These are phyloP conservation scores for Cataglyphis altisquamis DNA, from an alignment of 2,888 invertebrate genomes.

Conservation along the genomic window DNA sequence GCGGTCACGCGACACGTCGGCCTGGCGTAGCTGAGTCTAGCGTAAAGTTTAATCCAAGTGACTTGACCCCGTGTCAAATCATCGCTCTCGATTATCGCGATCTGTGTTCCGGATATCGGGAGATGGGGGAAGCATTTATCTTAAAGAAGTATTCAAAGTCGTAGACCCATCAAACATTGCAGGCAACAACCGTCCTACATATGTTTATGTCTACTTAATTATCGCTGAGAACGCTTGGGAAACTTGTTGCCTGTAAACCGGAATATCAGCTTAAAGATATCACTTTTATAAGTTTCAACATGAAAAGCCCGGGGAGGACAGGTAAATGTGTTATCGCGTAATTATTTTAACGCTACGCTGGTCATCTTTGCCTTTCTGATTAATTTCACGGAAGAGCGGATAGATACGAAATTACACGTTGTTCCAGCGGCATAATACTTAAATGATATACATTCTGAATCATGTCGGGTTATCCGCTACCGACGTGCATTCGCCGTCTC, in stretches of 20 bases:
- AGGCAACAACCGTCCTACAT: background rate
- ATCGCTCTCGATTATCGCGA: conserved; percentile 73
- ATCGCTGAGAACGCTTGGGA: background rate
- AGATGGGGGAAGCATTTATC: background rate
- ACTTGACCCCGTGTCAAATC: conserved; percentile 69
- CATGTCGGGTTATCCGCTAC: conserved; percentile 52
- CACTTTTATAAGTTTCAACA: conserved; percentile 39
- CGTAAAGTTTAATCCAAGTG: conserved; percentile 56
- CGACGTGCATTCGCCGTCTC: conserved; percentile 9
- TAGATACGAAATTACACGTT: conserved; percentile 60
- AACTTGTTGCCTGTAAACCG: conserved; percentile 34
- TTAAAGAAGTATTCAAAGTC: conserved; percentile 44
- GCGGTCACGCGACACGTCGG: conserved; percentile 79
- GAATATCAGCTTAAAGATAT: conserved; percentile 35
- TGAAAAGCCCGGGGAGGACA: conserved; percentile 43
- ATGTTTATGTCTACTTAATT: background rate
- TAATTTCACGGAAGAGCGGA: conserved; percentile 59
- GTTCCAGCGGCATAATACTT: conserved; percentile 46
- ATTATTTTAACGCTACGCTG: conserved; percentile 60
- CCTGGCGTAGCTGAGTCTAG: conserved; percentile 50
- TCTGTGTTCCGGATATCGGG: conserved; percentile 14
- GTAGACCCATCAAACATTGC: background rate
- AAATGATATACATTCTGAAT: conserved; percentile 48
- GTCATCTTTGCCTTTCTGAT: conserved; percentile 52
- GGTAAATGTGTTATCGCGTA: conserved; percentile 53